Percentiles rank a stretch among this genome's conserved stretches.
Conservation (phyloP, 2,797 vertebrate species). For the Sebastes steindachneri region DNA sequence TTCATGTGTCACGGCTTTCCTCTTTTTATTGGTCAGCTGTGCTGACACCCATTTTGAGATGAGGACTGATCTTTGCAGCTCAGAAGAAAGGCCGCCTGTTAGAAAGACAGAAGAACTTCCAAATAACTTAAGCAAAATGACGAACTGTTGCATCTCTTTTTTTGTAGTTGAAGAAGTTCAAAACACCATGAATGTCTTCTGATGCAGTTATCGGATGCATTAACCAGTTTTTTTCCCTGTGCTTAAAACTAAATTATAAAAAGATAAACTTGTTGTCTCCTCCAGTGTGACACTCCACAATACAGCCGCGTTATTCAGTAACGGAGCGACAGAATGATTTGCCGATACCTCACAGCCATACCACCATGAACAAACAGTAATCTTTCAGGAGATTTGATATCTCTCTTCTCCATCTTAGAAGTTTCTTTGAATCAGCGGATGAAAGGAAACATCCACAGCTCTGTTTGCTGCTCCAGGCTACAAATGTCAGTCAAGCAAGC, state of each 20-base stretch:
- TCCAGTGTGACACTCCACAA: neutral
- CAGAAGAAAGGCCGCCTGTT: neutral
- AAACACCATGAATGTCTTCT: neutral
- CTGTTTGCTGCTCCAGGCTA: slow-evolving; percentile 23
- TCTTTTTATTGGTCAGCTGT: slow-evolving; percentile 35
- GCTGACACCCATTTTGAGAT: slow-evolving; percentile 14
- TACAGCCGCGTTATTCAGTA: neutral
- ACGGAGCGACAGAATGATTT: neutral
- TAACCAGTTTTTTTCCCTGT: neutral
- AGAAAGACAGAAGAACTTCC: neutral
- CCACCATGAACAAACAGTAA: neutral
- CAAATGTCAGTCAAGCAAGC: slow-evolving; percentile 2
- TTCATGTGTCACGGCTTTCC: slow-evolving; percentile 28
- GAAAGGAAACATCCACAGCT: slow-evolving; percentile 6
- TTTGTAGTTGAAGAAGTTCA: neutral
- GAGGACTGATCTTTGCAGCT: neutral
- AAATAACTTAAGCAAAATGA: neutral
- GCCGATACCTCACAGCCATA: neutral
- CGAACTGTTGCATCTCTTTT: neutral
- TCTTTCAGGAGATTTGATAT: slow-evolving; percentile 19
- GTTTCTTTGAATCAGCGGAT: neutral
- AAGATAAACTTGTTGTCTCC: neutral
- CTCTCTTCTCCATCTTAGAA: slow-evolving; percentile 21
- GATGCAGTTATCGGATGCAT: neutral
- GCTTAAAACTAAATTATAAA: neutral